Base-by-base conservation (phyloP, 2,797 vertebrate genomes). In the Eidolon dupreanum region DNA sequence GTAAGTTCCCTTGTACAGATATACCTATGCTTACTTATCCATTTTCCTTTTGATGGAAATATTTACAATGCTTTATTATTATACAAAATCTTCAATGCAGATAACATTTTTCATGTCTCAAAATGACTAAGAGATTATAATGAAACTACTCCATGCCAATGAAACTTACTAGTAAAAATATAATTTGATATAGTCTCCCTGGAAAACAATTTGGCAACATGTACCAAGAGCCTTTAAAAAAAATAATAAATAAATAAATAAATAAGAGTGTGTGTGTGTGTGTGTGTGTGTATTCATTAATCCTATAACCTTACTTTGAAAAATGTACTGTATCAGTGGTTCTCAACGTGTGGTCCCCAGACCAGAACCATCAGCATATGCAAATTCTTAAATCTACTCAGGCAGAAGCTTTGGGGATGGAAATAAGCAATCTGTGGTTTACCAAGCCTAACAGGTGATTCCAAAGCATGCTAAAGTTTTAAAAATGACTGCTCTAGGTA, bases 91-190 rank as follows among this genome's bases (percentile, higher is more conserved):
- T 79, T 90, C 81, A 78, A 17, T 65, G 65, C 13, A 87, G 79
- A 88, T 63, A 49, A 68, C 10, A 92, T 78, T 87, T 95, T 83
- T 90, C 51, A 88, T 12, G 26, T 77, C 63, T 94, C n/a, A 90
- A 92, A 83, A 93, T 36, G 36, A 81, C 81, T 49, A 92, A 82
- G 20, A 83, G 33, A 87, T 79, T 95, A 55, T 93, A 83, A 71
- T 92, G 31, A 75, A 92, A 96, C 95, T 85, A 57, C 2, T 66
- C 41, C 12, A 65, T 49, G 15, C 9, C 59, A 38, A 75, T 75
- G 65, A 97, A 28, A 90, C 28, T 92, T 84, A 59, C 28, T 84
- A 33, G 20, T 83, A 93, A 24, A 11, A 78, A 84, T 46, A 33
- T 59, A 86, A 65, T 46, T 68, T 89, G 41, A 92, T 63, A 43